Percentiles rank a stretch among this genome's conserved stretches.
Evolutionary conservation across 2,113 vertebrate genomes (phyloP).

Genomic region (Erythrocebus patas): DNA sequence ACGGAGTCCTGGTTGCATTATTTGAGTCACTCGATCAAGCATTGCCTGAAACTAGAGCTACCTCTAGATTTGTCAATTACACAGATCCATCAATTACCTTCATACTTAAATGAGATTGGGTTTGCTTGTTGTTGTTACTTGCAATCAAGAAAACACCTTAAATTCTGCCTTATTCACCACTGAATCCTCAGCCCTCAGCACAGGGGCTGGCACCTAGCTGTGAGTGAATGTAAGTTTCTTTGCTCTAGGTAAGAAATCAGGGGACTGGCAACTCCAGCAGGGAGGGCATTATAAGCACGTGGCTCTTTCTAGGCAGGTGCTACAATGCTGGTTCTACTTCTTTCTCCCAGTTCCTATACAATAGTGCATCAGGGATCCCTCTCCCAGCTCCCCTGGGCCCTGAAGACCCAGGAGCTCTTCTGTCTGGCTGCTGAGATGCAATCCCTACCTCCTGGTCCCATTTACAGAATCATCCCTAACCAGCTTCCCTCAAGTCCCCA

Average conservation of each 20-base stretch:
- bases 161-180: not conserved
- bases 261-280: not conserved
- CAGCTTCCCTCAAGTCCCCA: not conserved
- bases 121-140: not conserved
- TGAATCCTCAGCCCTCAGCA: not conserved
- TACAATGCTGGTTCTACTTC: not conserved
- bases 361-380: not conserved
- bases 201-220: not conserved
- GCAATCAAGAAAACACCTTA: not conserved
- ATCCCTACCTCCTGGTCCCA: not conserved
- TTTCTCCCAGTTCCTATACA: not conserved
- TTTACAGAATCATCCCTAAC: not conserved
- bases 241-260: not conserved
- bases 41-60: not conserved
- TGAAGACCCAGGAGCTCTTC: not conserved
- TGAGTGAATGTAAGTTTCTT: not conserved
- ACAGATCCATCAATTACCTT: not conserved
- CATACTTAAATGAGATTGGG: not conserved
- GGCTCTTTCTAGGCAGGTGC: not conserved
- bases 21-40: not conserved
- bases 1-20: not conserved
- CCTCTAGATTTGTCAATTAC: not conserved
- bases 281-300: not conserved
- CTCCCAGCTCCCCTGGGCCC: not conserved
- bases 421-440: not conserved